Evolutionary conservation across 2,113 vertebrate genomes (phyloP).

Genomic region (Australoheros scitulus): DNA sequence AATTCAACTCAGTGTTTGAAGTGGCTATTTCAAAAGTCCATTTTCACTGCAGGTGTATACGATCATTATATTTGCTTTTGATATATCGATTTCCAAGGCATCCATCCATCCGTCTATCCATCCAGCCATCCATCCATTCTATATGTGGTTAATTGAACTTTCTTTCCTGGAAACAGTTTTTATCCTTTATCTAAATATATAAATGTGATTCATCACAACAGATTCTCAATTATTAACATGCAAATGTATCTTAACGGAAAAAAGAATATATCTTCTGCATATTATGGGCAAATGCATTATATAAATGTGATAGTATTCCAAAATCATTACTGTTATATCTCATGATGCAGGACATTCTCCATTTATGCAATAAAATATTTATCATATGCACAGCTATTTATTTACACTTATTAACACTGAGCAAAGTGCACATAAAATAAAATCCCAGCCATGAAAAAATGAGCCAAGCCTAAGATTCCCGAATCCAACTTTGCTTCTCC

Average conservation of each 20-base stretch:
- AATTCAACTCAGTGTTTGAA: neutral
- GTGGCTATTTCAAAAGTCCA: neutral
- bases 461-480: conserved; percentile 14
- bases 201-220: neutral
- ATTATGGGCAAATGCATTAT: neutral
- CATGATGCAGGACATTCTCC: neutral
- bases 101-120: neutral
- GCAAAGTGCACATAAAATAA: conserved; percentile 23
- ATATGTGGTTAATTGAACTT: neutral
- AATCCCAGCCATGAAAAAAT: conserved; percentile 7
- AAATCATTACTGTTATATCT: neutral
- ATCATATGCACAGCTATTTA: neutral
- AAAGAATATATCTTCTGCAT: too few relatives aligned
- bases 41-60: neutral
- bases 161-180: neutral
- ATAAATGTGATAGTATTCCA: neutral
- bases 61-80: neutral
- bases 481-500: conserved; percentile 22
- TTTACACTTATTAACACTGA: conserved; percentile 1
- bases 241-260: neutral
- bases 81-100: neutral
- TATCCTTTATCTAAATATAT: neutral
- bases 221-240: neutral
- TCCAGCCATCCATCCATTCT: too few relatives aligned
- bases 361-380: neutral